Conservation (phyloP, 2,113 vertebrate genomes). For the Vireo altiloquus region DNA sequence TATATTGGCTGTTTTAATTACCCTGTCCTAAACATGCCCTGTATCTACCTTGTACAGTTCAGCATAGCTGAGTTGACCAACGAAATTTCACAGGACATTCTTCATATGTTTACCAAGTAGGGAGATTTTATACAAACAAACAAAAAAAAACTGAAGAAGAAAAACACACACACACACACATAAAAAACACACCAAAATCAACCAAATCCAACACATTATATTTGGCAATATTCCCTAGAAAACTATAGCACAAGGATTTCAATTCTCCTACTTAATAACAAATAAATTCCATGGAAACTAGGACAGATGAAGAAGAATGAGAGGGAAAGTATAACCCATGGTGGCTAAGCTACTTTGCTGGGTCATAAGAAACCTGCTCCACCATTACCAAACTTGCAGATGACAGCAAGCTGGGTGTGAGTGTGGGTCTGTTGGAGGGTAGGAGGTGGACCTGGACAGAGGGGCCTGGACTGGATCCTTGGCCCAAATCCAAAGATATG, state of each 20-base stretch:
- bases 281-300: not conserved
- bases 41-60: not conserved
- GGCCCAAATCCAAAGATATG: accelerated
- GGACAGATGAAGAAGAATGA: not conserved
- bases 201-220: not conserved
- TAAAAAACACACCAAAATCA: not conserved
- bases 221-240: not conserved
- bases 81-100: not conserved
- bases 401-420: accelerated
- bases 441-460: not conserved
- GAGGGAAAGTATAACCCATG: not conserved
- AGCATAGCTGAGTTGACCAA: not conserved
- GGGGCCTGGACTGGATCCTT: not conserved
- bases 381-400: not conserved
- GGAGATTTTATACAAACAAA: not conserved
- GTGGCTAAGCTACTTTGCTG: not conserved
- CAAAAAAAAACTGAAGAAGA: not conserved
- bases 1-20: not conserved
- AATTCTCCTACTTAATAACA: not conserved
- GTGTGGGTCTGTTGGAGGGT: accelerated
- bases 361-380: not conserved
- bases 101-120: not conserved
- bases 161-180: too few species aligned
- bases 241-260: not conserved
- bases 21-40: not conserved